Percentiles rank a stretch among this genome's conserved stretches.
These are phyloP conservation scores for Zaprionus gabonicus DNA, from an alignment of 1,140 invertebrate species.

Conservation along the genomic window DNA sequence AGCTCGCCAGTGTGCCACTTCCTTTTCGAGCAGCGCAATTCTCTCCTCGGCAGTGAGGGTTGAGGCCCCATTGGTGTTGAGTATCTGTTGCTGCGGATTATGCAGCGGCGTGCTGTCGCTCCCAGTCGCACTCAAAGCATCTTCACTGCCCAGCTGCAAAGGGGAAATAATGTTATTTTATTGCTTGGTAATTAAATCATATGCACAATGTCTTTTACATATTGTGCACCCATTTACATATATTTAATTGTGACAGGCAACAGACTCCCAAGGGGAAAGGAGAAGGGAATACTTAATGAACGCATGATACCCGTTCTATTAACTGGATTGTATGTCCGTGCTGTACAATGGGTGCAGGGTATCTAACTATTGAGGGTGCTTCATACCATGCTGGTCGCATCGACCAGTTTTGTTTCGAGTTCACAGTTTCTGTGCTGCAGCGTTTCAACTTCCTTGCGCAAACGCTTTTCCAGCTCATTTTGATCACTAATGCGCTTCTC, in stretches of 20 bases:
- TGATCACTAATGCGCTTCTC: constrained; percentile 86
- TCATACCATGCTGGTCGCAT: constrained; percentile 80
- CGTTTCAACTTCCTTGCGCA: constrained; percentile 85
- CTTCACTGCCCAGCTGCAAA: constrained; percentile 86
- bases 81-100: constrained; percentile 48
- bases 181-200: neutral
- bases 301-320: too few relatives aligned
- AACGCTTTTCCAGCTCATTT: constrained; percentile 85
- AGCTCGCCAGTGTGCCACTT: constrained; percentile 86
- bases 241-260: neutral
- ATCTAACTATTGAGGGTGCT: neutral
- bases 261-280: neutral
- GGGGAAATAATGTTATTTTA: neutral
- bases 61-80: constrained; percentile 34
- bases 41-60: constrained; percentile 66
- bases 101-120: constrained; percentile 80
- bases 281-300: too few relatives aligned
- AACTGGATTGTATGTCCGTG: neutral
- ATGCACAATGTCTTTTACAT: neutral
- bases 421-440: constrained; percentile 85
- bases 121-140: constrained; percentile 86
- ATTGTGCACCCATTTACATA: neutral
- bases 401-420: constrained; percentile 80
- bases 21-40: constrained; percentile 85
- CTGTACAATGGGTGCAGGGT: neutral